phyloP scores from a whole-genome alignment of 2,797 vertebrate genomes.

The Sebastes hubbsi region DNA sequence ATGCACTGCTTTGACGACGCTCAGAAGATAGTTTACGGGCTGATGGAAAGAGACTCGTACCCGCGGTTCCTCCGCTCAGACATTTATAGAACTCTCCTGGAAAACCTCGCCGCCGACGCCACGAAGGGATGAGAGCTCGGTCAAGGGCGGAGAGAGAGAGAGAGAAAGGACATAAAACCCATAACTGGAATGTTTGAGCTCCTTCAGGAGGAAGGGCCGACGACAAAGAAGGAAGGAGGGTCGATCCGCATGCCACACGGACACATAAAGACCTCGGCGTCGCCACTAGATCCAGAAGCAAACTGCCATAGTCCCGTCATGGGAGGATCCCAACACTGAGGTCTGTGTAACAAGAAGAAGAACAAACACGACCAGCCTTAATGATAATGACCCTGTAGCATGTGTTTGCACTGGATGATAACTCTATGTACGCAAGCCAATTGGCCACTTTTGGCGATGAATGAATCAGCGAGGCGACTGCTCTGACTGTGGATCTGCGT shows the following conservation, averaged over 20 bases:
- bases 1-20: conserved; percentile 87
- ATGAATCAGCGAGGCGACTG: conserved; percentile 19
- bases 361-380: neutral
- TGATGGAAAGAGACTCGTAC: conserved; percentile 92
- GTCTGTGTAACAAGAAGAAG: neutral
- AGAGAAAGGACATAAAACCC: conserved; percentile 28
- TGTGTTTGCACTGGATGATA: conserved; percentile 43
- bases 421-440: neutral
- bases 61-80: conserved; percentile 87
- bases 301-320: neutral
- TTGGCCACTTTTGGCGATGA: conserved; percentile 5
- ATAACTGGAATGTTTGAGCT: conserved; percentile 76
- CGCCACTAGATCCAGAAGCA: neutral
- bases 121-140: conserved; percentile 66
- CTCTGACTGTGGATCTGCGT: conserved; percentile 4
- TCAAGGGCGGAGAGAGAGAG: neutral
- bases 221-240: conserved; percentile 43
- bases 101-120: conserved; percentile 75
- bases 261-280: neutral
- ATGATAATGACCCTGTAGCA: neutral
- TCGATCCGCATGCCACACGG: neutral
- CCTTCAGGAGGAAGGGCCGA: conserved; percentile 45
- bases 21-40: conserved; percentile 87
- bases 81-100: conserved; percentile 85
- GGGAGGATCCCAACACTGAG: conserved; percentile 17